phyloP scores from a whole-genome alignment of 2,888 invertebrate genomes.

The Oscheius myriophilus region DNA sequence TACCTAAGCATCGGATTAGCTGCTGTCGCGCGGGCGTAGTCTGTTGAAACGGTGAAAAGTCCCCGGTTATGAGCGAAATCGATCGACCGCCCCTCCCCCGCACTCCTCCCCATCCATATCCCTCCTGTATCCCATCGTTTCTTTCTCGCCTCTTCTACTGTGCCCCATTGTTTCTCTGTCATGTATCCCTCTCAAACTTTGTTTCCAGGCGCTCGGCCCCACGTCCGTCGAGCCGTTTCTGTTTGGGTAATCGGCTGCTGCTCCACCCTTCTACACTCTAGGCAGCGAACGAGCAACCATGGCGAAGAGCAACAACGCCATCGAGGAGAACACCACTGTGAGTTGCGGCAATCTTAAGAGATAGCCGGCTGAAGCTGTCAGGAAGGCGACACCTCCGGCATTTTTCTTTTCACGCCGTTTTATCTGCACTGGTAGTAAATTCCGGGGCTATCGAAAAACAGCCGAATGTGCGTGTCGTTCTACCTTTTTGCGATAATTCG shows the following conservation, averaged over 20 bases:
- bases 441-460: not conserved
- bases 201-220: slow-evolving; percentile 21
- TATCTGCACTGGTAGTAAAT: not conserved
- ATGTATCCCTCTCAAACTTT: not conserved
- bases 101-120: not conserved
- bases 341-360: too few species aligned
- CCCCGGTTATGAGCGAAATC: too few species aligned
- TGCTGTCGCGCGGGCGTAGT: too few species aligned
- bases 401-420: slow-evolving; percentile 2
- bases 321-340: slow-evolving; percentile 58
- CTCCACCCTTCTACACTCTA: slow-evolving; percentile 5
- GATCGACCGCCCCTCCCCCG: not conserved
- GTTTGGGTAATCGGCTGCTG: slow-evolving; percentile 30
- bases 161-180: not conserved
- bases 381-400: too few species aligned
- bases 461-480: too few species aligned
- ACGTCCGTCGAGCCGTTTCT: slow-evolving; percentile 27
- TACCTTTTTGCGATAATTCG: too few species aligned
- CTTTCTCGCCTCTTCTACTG: not conserved
- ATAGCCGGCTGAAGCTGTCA: too few species aligned
- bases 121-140: not conserved
- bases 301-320: slow-evolving; percentile 40
- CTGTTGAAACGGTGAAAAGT: too few species aligned
- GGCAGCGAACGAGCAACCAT: slow-evolving; percentile 19
- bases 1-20: too few species aligned